Percentiles rank a stretch among this genome's conserved stretches.
These are phyloP conservation scores for Lydus trimaculatus DNA, from an alignment of 2,888 invertebrate genomes.

Conservation along the genomic window DNA sequence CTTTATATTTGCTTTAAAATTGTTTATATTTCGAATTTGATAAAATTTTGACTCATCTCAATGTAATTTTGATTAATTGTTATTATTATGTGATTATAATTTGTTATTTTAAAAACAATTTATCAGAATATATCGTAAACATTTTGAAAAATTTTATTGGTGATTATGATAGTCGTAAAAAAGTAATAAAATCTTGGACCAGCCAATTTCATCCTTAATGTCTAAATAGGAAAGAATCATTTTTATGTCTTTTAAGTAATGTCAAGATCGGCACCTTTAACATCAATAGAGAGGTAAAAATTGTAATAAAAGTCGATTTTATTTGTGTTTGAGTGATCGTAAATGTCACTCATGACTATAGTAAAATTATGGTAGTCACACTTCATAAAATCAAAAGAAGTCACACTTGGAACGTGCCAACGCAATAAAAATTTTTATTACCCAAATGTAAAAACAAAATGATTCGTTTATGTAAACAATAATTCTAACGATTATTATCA, in stretches of 20 bases:
- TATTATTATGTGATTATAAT: too few species aligned
- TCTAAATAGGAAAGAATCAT: conserved; percentile 33
- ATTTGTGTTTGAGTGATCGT: conserved; percentile 67
- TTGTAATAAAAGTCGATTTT: conserved; percentile 66
- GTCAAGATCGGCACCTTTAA: conserved; percentile 32
- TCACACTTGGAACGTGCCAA: conserved; percentile 47
- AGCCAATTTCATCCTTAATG: conserved; percentile 51
- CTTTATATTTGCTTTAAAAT: too few species aligned
- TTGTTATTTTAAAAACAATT: conserved; percentile 35
- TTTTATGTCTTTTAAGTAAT: conserved; percentile 16
- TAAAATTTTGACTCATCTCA: too few species aligned
- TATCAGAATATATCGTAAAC: conserved; percentile 42
- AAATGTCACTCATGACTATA: conserved; percentile 63
- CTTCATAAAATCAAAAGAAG: conserved; percentile 48
- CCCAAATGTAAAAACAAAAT: conserved; percentile 46
- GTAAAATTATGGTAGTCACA: conserved; percentile 53
- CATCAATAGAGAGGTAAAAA: conserved; percentile 48
- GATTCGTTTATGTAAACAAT: conserved; percentile 49
- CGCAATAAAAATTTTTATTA: conserved; percentile 51
- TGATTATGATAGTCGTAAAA: conserved; percentile 59
- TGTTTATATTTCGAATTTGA: too few species aligned
- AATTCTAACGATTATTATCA: conserved; percentile 30
- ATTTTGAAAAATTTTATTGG: conserved; percentile 53
- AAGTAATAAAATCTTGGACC: conserved; percentile 55
- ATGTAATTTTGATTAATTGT: too few species aligned